Evolutionary conservation across 2,797 vertebrate species (phyloP), one percentile per base, ranked within the genome.

Genomic region (Gadopsis bispinosus): DNA sequence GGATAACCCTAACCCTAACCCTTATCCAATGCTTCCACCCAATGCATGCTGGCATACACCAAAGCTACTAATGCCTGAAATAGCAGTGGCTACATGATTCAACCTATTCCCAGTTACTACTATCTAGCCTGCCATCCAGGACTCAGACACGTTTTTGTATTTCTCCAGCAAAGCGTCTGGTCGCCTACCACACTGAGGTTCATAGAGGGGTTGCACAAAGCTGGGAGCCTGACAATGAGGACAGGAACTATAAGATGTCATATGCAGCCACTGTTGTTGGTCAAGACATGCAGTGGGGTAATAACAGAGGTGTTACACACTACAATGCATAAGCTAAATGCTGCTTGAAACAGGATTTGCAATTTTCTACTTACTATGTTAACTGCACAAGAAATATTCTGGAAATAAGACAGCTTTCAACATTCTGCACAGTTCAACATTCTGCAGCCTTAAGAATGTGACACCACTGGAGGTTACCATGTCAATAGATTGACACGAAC

Each of bases 371-470:
- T 47, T 60, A 26, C 13, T 12, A 14, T 61, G 19, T 65, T 10
- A 51, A 60, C 17, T 53, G 26, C 22, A 29, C 3, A 55, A 56
- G 43, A 67, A 26, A 13, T 13, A 64, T 5, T 16, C 10, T 60
- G 13, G 29, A 13, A 50, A 48, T 33, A 55, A 35, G 3, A 43
- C 8, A 31, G 3, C 13, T 63, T 20, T 77, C 70, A 60, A 70
- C 80, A 88, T 85, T 88, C 69, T 81, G 50, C 67, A 73, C 26
- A 26, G 26, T 26, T 77, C 70, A 60, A 70, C 80, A 88, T 85
- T 88, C 69, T 81, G 50, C 67, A 73, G 43, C 45, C 29, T 73
- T 53, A 58, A 61, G 62, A 77, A 86, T 81, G 78, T 80, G 5
- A 59, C 55, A 43, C 45, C 26, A 68, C 22, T 69, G 47, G 56